phyloP scores from a whole-genome alignment of 2,888 invertebrate genomes.

The Plebejus melissa region DNA sequence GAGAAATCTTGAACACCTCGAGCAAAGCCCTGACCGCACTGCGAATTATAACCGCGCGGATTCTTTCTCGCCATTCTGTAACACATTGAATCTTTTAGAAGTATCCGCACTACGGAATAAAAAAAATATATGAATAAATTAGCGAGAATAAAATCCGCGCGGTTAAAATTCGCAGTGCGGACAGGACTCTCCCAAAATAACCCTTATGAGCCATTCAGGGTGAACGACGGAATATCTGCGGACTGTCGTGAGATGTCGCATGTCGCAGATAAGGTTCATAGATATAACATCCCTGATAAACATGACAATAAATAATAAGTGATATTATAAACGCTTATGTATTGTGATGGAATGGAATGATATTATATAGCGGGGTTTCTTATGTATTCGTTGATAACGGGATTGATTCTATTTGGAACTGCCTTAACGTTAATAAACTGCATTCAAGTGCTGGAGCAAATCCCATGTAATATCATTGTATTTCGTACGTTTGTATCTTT shows the following conservation, averaged over 20 bases:
- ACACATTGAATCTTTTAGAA: no score
- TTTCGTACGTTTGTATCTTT: neutral
- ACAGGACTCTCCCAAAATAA: no score
- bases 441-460: no score
- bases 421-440: no score
- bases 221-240: neutral
- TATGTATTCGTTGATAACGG: no score
- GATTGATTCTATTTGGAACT: neutral
- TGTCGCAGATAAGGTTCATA: no score
- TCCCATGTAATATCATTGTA: neutral
- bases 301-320: neutral
- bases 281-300: neutral
- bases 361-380: neutral
- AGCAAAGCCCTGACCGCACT: neutral
- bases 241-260: neutral
- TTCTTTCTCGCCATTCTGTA: no score
- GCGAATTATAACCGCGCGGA: no score
- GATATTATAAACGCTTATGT: constrained; percentile 4
- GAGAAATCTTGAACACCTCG: neutral
- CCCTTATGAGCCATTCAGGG: neutral
- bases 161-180: no score
- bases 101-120: no score
- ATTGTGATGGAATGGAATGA: neutral
- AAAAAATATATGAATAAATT: no score
- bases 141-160: no score